Evolutionary conservation across 2,113 vertebrate genomes (phyloP).

Genomic region (Arenaria interpres): DNA sequence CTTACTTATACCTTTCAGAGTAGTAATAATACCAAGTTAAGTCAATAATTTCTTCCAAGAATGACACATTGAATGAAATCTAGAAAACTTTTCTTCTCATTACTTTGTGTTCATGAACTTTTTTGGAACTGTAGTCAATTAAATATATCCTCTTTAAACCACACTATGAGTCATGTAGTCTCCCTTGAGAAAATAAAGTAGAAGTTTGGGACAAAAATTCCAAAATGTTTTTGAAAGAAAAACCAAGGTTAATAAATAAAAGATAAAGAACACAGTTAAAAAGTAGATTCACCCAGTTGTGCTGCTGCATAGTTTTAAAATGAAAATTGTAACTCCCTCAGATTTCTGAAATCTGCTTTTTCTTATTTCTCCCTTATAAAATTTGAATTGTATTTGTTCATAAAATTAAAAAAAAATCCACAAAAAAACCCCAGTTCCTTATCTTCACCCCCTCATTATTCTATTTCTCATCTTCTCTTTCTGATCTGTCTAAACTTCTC

Average conservation of each 20-base stretch:
- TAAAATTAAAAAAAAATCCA: not conserved
- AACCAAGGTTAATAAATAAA: not conserved
- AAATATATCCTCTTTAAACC: not conserved
- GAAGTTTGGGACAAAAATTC: not conserved
- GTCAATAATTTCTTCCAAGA: not conserved
- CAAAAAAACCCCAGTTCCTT: not conserved
- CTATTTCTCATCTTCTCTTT: not conserved
- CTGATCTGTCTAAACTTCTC: not conserved
- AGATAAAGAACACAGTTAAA: not conserved
- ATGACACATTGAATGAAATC: not conserved
- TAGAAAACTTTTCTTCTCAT: not conserved
- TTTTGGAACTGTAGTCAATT: not conserved
- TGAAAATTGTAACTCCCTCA: not conserved
- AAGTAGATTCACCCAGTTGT: not conserved
- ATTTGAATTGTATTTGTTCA: not conserved
- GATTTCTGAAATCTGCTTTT: not conserved
- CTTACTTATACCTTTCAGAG: not conserved
- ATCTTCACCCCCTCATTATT: not conserved
- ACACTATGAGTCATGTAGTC: not conserved
- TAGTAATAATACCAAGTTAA: not conserved
- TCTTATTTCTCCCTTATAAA: not conserved
- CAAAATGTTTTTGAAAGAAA: not conserved
- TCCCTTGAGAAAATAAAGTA: not conserved
- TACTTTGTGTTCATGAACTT: not conserved
- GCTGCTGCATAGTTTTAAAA: not conserved